Evolutionary conservation across 2,888 invertebrate genomes (phyloP).

Genomic region (Acrobasis consociella): DNA sequence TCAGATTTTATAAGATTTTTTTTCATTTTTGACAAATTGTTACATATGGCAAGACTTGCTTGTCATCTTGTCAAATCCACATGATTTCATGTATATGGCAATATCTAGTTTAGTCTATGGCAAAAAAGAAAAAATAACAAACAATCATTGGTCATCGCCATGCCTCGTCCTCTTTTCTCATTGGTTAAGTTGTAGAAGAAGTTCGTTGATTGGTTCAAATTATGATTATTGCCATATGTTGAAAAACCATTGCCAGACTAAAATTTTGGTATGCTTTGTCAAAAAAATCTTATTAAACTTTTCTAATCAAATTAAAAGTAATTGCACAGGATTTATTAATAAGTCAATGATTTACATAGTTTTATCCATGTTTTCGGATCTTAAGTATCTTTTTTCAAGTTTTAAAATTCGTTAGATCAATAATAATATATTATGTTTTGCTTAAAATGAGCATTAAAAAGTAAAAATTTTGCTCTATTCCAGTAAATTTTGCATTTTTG

Average conservation of each 20-base stretch:
- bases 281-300: no score
- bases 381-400: no score
- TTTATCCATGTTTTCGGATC: no score
- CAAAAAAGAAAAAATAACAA: background rate
- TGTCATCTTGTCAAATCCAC: background rate
- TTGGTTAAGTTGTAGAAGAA: background rate
- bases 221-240: background rate
- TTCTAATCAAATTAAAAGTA: no score
- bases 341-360: no score
- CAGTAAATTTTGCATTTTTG: conserved; percentile 50
- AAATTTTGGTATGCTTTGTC: no score
- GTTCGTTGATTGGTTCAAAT: background rate
- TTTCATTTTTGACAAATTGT: background rate
- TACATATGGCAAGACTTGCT: background rate
- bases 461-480: conserved; percentile 37
- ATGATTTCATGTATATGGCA: background rate
- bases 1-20: background rate
- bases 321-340: no score
- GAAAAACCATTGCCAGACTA: no score
- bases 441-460: conserved; percentile 8
- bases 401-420: no score
- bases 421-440: background rate
- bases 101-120: background rate
- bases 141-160: background rate
- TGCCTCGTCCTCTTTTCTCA: background rate